Evolutionary conservation across 2,113 vertebrate species (phyloP).

Genomic region (Stomatorhinus ivindoensis): DNA sequence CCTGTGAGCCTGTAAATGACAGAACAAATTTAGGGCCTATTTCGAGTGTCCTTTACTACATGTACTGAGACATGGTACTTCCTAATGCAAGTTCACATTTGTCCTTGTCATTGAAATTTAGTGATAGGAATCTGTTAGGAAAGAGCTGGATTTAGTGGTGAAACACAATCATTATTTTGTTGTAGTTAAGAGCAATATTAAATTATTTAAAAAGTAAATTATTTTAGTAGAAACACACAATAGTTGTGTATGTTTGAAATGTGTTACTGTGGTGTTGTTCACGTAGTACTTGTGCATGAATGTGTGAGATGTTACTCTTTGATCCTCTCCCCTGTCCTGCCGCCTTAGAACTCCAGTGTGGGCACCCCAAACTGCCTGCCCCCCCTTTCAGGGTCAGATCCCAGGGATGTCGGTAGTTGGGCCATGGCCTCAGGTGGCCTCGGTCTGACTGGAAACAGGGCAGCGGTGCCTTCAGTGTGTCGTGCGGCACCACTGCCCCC

Average conservation of each 20-base stretch:
- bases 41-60: neutral
- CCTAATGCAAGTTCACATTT: neutral
- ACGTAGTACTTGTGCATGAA: neutral
- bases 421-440: constrained; percentile 61
- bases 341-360: constrained; percentile 46
- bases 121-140: neutral
- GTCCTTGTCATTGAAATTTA: neutral
- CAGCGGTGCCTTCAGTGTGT: constrained; percentile 58
- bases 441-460: constrained; percentile 66
- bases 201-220: neutral
- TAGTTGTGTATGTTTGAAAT: neutral
- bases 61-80: neutral
- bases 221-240: neutral
- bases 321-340: neutral
- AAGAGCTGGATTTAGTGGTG: neutral
- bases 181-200: neutral
- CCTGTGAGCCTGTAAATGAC: neutral
- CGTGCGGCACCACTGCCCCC: constrained; percentile 66
- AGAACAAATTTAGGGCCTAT: neutral
- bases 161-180: neutral
- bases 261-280: neutral
- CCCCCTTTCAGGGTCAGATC: constrained; percentile 39
- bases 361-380: constrained; percentile 53
- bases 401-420: constrained; percentile 50
- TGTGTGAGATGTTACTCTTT: neutral